Percentiles rank a stretch among this genome's conserved stretches.
These are phyloP conservation scores for Ornithorhynchus anatinus DNA, from an alignment of 2,113 vertebrate genomes.

Conservation along the genomic window DNA sequence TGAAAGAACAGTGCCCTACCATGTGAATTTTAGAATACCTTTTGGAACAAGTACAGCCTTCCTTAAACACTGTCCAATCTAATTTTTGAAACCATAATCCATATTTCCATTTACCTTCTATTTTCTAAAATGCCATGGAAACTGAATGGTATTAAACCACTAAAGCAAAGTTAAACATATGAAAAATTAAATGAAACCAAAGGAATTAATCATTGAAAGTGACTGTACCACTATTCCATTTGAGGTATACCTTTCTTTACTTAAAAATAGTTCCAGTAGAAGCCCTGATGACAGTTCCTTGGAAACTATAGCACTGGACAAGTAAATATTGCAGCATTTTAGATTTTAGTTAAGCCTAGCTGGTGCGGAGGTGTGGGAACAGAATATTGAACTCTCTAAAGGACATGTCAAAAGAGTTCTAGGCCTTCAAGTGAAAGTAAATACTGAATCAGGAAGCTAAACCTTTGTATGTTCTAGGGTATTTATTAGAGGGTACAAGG, in stretches of 20 bases:
- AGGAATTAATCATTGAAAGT: constrained; percentile 26
- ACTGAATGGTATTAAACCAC: constrained; percentile 17
- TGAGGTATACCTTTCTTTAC: constrained; percentile 27
- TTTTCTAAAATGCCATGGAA: constrained; percentile 33
- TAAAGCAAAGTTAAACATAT: constrained; percentile 23
- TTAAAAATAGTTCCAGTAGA: constrained; percentile 37
- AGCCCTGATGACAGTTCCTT: constrained; percentile 8
- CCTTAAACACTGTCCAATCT: neutral
- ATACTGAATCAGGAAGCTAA: no score
- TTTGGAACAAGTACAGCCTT: no score
- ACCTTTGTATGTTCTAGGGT: no score
- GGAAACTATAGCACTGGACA: constrained; percentile 25
- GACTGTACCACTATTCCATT: constrained; percentile 5
- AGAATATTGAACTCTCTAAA: constrained; percentile 25
- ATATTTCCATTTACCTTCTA: neutral
- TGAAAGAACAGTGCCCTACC: no score
- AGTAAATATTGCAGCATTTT: constrained; percentile 28
- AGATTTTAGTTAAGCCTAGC: no score
- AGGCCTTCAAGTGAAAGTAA: no score
- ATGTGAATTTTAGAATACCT: no score
- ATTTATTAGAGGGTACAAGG: no score
- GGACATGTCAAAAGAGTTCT: constrained; percentile 20
- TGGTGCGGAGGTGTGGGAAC: constrained; percentile 23
- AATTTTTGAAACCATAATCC: neutral
- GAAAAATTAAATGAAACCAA: constrained; percentile 40